Conservation (phyloP, 1,140 invertebrate genomes). For the Cydia fagiglandana region DNA sequence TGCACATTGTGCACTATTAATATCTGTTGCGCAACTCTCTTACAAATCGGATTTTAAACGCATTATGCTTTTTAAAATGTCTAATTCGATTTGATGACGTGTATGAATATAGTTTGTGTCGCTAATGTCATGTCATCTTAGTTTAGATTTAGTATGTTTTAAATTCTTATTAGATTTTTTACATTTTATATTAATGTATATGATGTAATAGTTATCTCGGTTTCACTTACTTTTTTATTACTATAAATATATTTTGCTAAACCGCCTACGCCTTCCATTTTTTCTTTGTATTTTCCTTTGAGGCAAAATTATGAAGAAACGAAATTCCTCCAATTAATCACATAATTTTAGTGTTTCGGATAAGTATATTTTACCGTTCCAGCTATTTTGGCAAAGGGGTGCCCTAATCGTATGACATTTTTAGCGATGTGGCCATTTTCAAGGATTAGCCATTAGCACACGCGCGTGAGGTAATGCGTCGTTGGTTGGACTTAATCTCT, state of each 20-base stretch:
- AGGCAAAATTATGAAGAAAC: no score
- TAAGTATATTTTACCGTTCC: no score
- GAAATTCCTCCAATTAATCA: no score
- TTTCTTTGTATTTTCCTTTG: no score
- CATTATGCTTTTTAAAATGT: conserved; percentile 21
- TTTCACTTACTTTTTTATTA: no score
- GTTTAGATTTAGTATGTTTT: conserved; percentile 9
- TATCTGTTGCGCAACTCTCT: background rate
- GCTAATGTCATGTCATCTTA: conserved; percentile 1
- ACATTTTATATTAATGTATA: background rate
- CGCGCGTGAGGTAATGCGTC: background rate
- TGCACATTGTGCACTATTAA: conserved; percentile 18
- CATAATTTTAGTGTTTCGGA: no score
- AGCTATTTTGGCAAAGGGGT: background rate
- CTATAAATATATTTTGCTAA: no score
- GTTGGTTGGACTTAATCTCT: background rate
- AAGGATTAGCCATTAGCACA: background rate
- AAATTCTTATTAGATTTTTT: background rate
- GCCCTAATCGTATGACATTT: background rate
- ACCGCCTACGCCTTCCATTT: no score
- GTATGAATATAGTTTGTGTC: conserved; percentile 12
- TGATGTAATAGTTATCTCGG: no score
- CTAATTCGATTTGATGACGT: conserved; percentile 27
- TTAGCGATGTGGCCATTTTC: background rate
- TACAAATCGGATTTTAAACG: conserved; percentile 15